Evolutionary conservation across 2,113 vertebrate species (phyloP).

Genomic region (Procavia capensis): DNA sequence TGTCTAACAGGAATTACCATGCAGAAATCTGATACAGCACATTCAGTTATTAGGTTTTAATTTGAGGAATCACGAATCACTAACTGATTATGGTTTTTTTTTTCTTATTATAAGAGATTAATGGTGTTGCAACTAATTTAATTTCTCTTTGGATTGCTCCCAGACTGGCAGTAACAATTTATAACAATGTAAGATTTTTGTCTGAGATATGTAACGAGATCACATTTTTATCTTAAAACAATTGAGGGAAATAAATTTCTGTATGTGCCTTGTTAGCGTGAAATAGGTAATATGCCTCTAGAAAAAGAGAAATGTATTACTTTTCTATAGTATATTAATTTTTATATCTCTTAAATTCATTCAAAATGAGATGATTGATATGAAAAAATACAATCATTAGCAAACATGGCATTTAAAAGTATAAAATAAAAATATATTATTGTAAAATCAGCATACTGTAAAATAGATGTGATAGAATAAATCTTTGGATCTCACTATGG

Average conservation of each 20-base stretch:
- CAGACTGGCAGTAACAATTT: conserved; percentile 25
- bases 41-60: background rate
- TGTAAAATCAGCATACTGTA: conserved; percentile 57
- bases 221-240: conserved; percentile 40
- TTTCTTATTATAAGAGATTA: conserved; percentile 6
- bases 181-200: conserved; percentile 15
- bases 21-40: background rate
- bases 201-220: conserved; percentile 13
- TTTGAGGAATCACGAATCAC: conserved; percentile 40
- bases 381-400: conserved; percentile 5
- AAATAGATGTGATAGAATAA: conserved; percentile 55
- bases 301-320: conserved; percentile 34
- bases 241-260: conserved; percentile 42
- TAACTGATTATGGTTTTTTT: background rate
- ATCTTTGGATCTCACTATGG: conserved; percentile 50
- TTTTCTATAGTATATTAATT: conserved; percentile 37
- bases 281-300: background rate
- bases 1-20: background rate
- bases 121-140: conserved; percentile 10
- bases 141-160: conserved; percentile 13
- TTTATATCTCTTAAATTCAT: conserved; percentile 27
- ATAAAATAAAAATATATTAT: conserved; percentile 3
- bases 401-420: conserved; percentile 33
- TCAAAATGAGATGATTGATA: background rate
- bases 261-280: background rate